phyloP scores from a whole-genome alignment of 2,113 vertebrate genomes.

The Carollia perspicillata region DNA sequence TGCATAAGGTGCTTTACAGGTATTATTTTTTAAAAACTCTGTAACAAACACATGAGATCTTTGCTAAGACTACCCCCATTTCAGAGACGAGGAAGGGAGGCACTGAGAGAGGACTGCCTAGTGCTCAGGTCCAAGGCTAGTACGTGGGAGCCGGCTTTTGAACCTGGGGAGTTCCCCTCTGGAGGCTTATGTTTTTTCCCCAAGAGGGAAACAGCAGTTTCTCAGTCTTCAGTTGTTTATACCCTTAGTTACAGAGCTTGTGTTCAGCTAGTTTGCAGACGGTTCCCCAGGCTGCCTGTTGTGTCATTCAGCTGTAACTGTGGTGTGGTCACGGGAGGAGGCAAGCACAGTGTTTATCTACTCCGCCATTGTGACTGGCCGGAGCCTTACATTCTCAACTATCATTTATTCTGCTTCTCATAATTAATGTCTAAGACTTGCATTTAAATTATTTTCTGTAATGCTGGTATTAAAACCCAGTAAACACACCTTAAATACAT shows the following conservation, averaged over 20 bases:
- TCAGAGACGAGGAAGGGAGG: neutral
- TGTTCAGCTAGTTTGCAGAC: neutral
- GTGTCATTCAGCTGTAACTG: neutral
- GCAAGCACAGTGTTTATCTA: neutral
- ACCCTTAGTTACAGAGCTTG: neutral
- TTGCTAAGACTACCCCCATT: neutral
- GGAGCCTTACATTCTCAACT: neutral
- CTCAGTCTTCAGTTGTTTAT: neutral
- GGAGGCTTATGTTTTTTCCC: neutral
- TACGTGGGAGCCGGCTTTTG: neutral
- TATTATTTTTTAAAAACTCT: neutral
- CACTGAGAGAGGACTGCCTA: neutral
- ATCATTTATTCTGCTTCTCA: slow-evolving; percentile 41
- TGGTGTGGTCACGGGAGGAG: neutral
- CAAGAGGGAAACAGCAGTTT: neutral
- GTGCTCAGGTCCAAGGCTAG: neutral
- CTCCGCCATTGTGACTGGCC: neutral
- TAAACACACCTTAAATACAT: slow-evolving; percentile 25
- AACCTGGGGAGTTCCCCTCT: neutral
- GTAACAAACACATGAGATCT: neutral
- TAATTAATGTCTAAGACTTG: slow-evolving; percentile 35
- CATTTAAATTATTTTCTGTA: slow-evolving; percentile 30
- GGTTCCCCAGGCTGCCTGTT: neutral
- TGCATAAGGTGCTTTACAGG: neutral
- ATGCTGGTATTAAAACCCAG: slow-evolving; percentile 41